These are phyloP conservation scores for Temnothorax ravouxi DNA, from an alignment of 2,888 invertebrate species.

Conservation along the genomic window DNA sequence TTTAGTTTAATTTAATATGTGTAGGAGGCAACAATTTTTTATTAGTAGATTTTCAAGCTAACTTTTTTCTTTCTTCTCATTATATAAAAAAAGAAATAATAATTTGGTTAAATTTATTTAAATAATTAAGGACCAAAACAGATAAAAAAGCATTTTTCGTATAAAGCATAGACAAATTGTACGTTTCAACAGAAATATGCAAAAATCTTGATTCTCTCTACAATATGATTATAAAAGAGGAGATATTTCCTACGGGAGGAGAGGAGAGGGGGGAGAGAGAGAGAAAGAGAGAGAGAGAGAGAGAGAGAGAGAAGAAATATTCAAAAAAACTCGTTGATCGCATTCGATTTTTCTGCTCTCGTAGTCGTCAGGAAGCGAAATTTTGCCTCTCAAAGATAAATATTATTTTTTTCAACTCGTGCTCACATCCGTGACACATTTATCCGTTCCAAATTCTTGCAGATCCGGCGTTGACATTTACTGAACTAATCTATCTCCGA, in stretches of 20 bases:
- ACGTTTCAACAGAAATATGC: conserved; percentile 1
- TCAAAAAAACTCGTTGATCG: background rate
- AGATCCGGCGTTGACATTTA: conserved; percentile 44
- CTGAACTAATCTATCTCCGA: conserved; percentile 42
- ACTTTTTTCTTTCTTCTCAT: background rate
- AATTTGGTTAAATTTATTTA: background rate
- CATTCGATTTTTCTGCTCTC: background rate
- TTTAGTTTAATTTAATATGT: background rate
- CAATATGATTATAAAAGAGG: background rate
- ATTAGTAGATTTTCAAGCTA: background rate
- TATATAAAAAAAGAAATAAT: background rate
- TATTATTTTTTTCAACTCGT: conserved; percentile 28
- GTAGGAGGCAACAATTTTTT: background rate
- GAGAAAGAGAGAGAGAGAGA: too few relatives aligned
- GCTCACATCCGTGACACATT: conserved; percentile 7
- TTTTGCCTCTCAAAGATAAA: conserved; percentile 35
- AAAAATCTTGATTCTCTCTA: conserved; percentile 1
- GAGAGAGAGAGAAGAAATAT: background rate
- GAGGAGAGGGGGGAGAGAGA: too few relatives aligned
- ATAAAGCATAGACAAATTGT: background rate
- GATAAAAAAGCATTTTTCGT: background rate
- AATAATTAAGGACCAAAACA: background rate
- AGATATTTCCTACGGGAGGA: background rate
- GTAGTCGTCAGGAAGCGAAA: conserved; percentile 24
- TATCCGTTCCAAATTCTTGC: conserved; percentile 48